Percentiles rank a stretch among this genome's conserved stretches.
phyloP scores from a whole-genome alignment of 2,797 vertebrate species.

The Steatocranus sp. region DNA sequence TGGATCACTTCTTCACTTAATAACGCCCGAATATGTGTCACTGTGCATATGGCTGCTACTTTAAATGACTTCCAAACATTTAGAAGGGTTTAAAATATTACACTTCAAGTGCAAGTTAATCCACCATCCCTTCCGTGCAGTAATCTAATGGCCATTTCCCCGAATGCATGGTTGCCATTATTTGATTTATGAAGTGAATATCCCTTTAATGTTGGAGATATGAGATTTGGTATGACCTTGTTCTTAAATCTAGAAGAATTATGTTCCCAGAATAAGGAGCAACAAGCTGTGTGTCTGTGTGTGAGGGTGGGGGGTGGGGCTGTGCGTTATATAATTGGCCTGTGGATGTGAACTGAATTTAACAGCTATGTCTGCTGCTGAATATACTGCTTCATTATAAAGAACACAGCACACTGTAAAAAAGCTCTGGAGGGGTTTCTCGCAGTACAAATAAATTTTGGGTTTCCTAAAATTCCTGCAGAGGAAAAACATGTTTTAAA shows the following conservation, averaged over 20 bases:
- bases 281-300: conserved; percentile 27
- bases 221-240: conserved; percentile 29
- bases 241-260: conserved; percentile 50
- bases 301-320: too few species aligned
- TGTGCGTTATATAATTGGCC: conserved; percentile 44
- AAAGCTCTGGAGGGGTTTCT: conserved; percentile 2
- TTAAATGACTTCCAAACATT: conserved; percentile 25
- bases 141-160: conserved; percentile 44
- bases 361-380: conserved; percentile 28
- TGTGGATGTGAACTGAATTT: conserved; percentile 31
- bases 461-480: not conserved
- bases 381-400: conserved; percentile 51
- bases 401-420: conserved; percentile 1
- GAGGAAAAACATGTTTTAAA: conserved; percentile 1
- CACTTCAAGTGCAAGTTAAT: conserved; percentile 40
- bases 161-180: conserved; percentile 7
- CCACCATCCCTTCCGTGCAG: conserved; percentile 3
- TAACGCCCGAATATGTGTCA: not conserved
- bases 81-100: conserved; percentile 29
- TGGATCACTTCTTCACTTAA: not conserved
- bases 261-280: conserved; percentile 15
- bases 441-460: conserved; percentile 1
- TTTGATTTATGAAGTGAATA: conserved; percentile 29
- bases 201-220: conserved; percentile 39
- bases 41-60: conserved; percentile 2